Percentiles rank a stretch among this genome's conserved stretches.
Conservation (phyloP, 2,113 vertebrate genomes). For the Pseudois nayaur region DNA sequence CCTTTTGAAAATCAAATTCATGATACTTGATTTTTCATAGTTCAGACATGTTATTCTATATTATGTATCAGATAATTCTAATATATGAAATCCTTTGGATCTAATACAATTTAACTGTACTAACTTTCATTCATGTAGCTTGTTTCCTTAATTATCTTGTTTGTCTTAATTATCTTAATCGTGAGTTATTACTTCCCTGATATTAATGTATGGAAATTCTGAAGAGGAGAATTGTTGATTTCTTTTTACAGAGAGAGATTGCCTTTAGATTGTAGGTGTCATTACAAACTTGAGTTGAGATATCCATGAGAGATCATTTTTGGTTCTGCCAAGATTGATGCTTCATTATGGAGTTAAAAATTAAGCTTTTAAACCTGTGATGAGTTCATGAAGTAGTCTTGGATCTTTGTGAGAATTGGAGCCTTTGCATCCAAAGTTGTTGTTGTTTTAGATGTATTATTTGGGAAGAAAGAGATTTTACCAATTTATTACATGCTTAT, state of each 20-base stretch:
- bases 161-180: background rate
- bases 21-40: background rate
- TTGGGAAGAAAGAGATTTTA: background rate
- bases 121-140: background rate
- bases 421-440: background rate
- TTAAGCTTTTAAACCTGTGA: background rate
- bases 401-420: background rate
- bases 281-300: background rate
- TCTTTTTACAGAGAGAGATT: background rate
- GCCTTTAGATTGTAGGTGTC: rapidly evolving
- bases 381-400: background rate
- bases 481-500: background rate
- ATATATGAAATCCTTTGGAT: background rate
- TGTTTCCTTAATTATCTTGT: background rate
- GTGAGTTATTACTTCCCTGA: background rate
- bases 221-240: background rate
- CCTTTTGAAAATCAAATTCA: background rate
- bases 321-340: background rate
- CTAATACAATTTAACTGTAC: background rate
- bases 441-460: background rate
- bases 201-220: background rate
- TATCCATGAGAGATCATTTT: background rate
- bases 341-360: background rate
- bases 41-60: background rate
- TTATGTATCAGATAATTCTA: background rate